Percentiles rank a stretch among this genome's conserved stretches.
Evolutionary conservation across 2,888 invertebrate species (phyloP).

Genomic region (Cosmorhoe ocellata): DNA sequence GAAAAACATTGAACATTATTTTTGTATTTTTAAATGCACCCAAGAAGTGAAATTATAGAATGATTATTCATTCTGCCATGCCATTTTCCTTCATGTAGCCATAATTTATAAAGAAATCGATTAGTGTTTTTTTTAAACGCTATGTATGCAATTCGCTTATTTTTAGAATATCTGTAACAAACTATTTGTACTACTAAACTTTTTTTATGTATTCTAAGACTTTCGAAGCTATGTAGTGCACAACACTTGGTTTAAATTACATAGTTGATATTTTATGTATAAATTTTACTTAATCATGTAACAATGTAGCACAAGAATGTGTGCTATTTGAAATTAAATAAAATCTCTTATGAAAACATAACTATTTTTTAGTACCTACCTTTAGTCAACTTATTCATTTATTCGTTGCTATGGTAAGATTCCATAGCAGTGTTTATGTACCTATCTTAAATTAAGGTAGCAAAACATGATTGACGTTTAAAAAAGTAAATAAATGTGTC

Average conservation of each 20-base stretch:
- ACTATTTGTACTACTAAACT: constrained; percentile 3
- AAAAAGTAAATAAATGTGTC: no score
- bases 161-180: constrained; percentile 11
- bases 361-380: no score
- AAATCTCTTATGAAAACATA: constrained; percentile 51
- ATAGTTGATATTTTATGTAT: constrained; percentile 59
- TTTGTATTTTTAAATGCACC: constrained; percentile 16
- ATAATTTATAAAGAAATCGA: constrained; percentile 37
- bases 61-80: constrained; percentile 23
- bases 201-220: constrained; percentile 39
- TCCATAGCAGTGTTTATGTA: no score
- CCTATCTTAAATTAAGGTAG: no score
- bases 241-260: constrained; percentile 59
- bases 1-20: neutral
- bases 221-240: constrained; percentile 65
- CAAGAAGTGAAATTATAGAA: constrained; percentile 5
- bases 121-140: constrained; percentile 17
- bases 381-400: no score
- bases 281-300: constrained; percentile 62
- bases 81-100: constrained; percentile 36
- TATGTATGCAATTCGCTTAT: constrained; percentile 22
- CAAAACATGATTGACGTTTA: no score
- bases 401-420: no score
- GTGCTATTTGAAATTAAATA: constrained; percentile 73
- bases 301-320: constrained; percentile 67